Base-by-base conservation (phyloP, 1,140 invertebrate species). In the Lineus longissimus region DNA sequence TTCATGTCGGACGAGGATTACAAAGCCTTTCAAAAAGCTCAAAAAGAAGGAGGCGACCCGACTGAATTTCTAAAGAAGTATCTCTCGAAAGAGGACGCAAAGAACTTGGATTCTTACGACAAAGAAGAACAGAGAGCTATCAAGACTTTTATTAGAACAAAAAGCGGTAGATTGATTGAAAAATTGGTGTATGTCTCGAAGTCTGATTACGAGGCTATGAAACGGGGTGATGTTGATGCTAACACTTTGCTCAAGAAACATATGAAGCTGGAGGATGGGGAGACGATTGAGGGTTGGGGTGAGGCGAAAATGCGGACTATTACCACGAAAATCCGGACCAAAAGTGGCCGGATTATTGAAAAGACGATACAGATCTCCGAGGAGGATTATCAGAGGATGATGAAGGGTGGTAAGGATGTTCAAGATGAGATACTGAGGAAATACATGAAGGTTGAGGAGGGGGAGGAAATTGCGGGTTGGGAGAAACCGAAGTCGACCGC, bases 231-330 rank as follows among this genome's bases (percentile, higher is more conserved):
- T 36, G 66, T 69, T 2, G 74, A 76, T 58, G 74, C 77, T 17
- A 74, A 73, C 59, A 70, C 71, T 31, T 2, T 78, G 6, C 60
- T 80, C 22, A 73, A 75, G 62, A 78, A 80, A 47, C 78, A 80
- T 57, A 68, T 73, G 13, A 73, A 72, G 55, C 25, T 64, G 1
- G 65, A 68, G 40, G 73, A 75, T 11, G 76, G 74, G 0, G 77
- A 80, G 66, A 65, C 57, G 17, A 69, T 79, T 9, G 77, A 77
- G 59, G 78, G 76, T 7, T 81, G 77, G 78, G 76, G 71, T 7
- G 78, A 78, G 47, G 76, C 77, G 7, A 71, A 78, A 62, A 78
- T 81, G 76, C 75, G 74, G 66, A 75, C 76, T n/a, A 74, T 81
- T 9, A 81, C 79, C 58, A 80, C 77, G 0, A 75, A 71, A 29